Conservation (phyloP, 2,113 vertebrate species). For the Rhinolophus ferrumequinum region DNA sequence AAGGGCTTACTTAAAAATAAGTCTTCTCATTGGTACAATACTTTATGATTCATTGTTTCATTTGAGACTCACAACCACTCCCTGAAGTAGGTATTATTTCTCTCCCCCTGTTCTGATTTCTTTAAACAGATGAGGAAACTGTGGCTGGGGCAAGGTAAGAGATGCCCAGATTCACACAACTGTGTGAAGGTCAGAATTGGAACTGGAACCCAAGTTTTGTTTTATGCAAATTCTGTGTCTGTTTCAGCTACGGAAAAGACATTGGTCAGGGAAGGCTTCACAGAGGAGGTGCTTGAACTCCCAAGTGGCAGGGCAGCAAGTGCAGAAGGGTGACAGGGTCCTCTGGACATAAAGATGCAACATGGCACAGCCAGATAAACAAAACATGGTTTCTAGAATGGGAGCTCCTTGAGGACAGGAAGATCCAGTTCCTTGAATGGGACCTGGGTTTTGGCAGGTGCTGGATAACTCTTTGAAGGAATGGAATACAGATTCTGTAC, state of each 20-base stretch:
- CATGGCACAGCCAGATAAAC: neutral
- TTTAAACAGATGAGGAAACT: slow-evolving; percentile 41
- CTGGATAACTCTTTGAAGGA: neutral
- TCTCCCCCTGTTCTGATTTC: neutral
- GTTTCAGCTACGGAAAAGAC: neutral
- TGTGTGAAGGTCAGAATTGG: neutral
- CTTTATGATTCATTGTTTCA: neutral
- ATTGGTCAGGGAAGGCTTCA: neutral
- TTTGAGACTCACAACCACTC: neutral
- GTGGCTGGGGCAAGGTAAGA: neutral
- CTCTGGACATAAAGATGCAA: neutral
- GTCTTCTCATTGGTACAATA: neutral
- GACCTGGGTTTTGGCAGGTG: neutral
- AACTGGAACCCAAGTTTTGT: neutral
- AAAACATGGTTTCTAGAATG: neutral
- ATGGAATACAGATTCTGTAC: neutral
- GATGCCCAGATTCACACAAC: neutral
- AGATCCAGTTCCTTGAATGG: neutral
- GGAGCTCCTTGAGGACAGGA: neutral
- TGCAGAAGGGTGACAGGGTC: neutral
- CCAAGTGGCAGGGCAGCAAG: neutral
- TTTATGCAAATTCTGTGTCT: slow-evolving; percentile 15
- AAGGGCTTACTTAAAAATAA: neutral
- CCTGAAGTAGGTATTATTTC: neutral
- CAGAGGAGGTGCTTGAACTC: slow-evolving; percentile 45